phyloP scores from a whole-genome alignment of 2,113 vertebrate genomes.

The Romanogobio albipinnatus region DNA sequence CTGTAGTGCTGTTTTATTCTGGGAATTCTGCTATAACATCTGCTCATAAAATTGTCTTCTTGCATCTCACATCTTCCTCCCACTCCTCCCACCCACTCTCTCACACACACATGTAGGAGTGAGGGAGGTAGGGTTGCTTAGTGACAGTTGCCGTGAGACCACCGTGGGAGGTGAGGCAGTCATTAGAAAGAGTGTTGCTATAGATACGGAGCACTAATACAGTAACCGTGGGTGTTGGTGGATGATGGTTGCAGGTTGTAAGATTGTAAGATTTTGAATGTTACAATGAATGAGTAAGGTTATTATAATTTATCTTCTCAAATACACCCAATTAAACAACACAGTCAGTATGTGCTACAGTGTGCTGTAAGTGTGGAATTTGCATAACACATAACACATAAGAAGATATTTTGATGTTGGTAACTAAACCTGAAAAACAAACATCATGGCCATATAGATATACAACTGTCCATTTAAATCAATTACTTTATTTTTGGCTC shows the following conservation, averaged over 20 bases:
- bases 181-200: conserved; percentile 56
- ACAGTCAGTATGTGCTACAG: not conserved
- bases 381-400: not conserved
- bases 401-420: too few species aligned
- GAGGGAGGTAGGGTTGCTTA: conserved; percentile 56
- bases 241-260: conserved; percentile 46
- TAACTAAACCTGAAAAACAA: too few species aligned
- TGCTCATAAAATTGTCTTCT: conserved; percentile 30
- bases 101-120: conserved; percentile 39
- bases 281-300: not conserved
- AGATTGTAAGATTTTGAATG: conserved; percentile 36
- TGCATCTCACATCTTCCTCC: conserved; percentile 45
- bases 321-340: not conserved
- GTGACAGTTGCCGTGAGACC: conserved; percentile 60
- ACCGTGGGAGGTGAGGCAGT: conserved; percentile 56
- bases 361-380: not conserved
- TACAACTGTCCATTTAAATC: too few species aligned
- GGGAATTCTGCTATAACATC: conserved; percentile 28
- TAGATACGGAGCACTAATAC: conserved; percentile 54
- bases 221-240: conserved; percentile 47
- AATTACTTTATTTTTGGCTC: too few species aligned
- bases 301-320: not conserved
- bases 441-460: too few species aligned
- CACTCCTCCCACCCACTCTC: conserved; percentile 48
- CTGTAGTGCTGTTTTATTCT: conserved; percentile 20